Evolutionary conservation across 2,113 vertebrate species (phyloP).

Genomic region (Dolichallabes microphthalmus): DNA sequence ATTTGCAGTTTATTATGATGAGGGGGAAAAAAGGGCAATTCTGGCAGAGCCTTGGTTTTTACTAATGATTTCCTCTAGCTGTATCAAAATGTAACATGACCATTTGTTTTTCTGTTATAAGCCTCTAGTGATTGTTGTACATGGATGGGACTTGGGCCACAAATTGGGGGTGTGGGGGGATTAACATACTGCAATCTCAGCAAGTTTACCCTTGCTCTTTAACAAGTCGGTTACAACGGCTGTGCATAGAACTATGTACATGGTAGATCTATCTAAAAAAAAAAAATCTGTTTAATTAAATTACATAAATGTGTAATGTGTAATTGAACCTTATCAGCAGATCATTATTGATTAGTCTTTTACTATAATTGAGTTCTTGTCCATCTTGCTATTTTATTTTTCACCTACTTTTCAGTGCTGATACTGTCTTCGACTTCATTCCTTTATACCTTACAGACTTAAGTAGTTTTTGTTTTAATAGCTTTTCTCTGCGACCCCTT

Average conservation of each 20-base stretch:
- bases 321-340: background rate
- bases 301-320: background rate
- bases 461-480: background rate
- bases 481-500: background rate
- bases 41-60: background rate
- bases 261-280: background rate
- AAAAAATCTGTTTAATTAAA: background rate
- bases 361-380: background rate
- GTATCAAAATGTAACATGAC: background rate
- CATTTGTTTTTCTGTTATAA: constrained; percentile 7
- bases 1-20: background rate
- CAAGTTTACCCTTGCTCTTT: background rate
- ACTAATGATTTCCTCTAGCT: background rate
- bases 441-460: background rate
- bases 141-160: constrained; percentile 4
- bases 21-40: background rate
- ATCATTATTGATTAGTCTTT: background rate
- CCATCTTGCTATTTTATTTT: background rate
- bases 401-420: constrained; percentile 2
- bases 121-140: background rate
- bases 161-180: background rate
- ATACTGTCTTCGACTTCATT: background rate
- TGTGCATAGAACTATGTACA: background rate
- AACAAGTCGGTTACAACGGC: background rate
- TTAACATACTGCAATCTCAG: background rate